Conservation (phyloP, 1,140 invertebrate species). For the Cardiocondyla obscurior region DNA sequence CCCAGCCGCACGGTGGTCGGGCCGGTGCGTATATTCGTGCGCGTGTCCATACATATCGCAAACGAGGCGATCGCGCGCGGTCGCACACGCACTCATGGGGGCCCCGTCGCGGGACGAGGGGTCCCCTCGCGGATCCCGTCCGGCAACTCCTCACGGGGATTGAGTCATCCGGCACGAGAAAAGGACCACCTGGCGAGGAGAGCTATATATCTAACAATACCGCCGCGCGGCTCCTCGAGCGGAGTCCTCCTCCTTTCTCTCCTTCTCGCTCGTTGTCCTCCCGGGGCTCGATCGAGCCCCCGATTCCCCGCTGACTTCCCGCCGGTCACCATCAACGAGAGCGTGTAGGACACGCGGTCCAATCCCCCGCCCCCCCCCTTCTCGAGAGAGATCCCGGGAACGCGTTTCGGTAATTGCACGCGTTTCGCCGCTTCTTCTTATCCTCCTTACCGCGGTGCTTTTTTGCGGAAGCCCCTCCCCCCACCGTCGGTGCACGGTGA, state of each 20-base stretch:
- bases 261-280: constrained; percentile 1
- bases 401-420: constrained; percentile 54
- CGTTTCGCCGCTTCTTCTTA: constrained; percentile 59
- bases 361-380: constrained; percentile 3
- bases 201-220: constrained; percentile 77
- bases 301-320: not conserved
- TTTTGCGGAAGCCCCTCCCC: constrained; percentile 40
- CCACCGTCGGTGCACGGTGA: not conserved
- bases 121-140: constrained; percentile 65
- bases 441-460: constrained; percentile 26
- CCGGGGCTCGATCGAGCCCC: not conserved
- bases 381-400: constrained; percentile 12
- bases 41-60: not conserved
- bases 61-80: constrained; percentile 21
- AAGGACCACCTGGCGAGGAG: constrained; percentile 81
- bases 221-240: constrained; percentile 55
- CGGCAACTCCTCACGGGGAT: constrained; percentile 79
- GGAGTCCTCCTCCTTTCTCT: constrained; percentile 44
- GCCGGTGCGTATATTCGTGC: not conserved
- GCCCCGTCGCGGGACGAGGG: constrained; percentile 25
- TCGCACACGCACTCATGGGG: not conserved
- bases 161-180: constrained; percentile 80
- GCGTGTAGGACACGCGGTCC: constrained; percentile 34
- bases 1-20: not conserved
- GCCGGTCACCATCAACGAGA: constrained; percentile 1